Percentiles rank a stretch among this genome's conserved stretches.
These are phyloP conservation scores for Petrocephalus zakoni DNA, from an alignment of 2,113 vertebrate genomes.

Conservation along the genomic window DNA sequence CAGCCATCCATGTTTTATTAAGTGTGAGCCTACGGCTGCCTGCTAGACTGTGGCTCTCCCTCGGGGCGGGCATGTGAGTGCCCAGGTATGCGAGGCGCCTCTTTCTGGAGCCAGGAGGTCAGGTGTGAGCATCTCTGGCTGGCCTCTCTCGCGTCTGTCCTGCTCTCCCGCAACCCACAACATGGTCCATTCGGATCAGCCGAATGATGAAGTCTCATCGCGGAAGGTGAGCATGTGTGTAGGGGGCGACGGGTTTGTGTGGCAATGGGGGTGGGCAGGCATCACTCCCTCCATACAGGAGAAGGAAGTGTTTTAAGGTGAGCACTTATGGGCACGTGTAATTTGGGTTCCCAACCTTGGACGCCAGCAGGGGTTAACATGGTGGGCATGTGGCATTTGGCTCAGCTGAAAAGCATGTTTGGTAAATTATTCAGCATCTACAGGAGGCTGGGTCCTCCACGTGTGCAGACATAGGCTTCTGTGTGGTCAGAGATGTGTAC, in stretches of 20 bases:
- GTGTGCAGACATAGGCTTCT: not conserved
- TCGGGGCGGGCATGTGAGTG: not conserved
- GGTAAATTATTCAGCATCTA: not conserved
- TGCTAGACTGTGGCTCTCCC: not conserved
- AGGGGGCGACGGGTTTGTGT: not conserved
- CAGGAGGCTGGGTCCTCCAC: not conserved
- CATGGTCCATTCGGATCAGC: conserved; percentile 23
- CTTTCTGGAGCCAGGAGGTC: not conserved
- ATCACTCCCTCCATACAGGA: not conserved
- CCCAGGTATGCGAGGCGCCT: not conserved
- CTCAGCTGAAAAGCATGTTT: not conserved
- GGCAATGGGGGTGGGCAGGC: not conserved
- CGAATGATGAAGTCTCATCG: conserved; percentile 4
- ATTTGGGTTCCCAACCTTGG: not conserved
- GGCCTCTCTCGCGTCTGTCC: not conserved
- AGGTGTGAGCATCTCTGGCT: not conserved
- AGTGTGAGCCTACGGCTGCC: not conserved
- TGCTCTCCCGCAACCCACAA: not conserved
- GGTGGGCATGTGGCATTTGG: not conserved
- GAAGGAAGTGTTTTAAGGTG: not conserved
- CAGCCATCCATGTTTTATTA: conserved; percentile 23
- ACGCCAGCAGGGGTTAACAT: not conserved
- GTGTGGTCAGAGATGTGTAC: not conserved
- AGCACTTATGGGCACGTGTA: not conserved
- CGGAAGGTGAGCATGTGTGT: conserved; percentile 35